Evolutionary conservation across 2,797 vertebrate genomes (phyloP).

Genomic region (Eulemur rubriventer): DNA sequence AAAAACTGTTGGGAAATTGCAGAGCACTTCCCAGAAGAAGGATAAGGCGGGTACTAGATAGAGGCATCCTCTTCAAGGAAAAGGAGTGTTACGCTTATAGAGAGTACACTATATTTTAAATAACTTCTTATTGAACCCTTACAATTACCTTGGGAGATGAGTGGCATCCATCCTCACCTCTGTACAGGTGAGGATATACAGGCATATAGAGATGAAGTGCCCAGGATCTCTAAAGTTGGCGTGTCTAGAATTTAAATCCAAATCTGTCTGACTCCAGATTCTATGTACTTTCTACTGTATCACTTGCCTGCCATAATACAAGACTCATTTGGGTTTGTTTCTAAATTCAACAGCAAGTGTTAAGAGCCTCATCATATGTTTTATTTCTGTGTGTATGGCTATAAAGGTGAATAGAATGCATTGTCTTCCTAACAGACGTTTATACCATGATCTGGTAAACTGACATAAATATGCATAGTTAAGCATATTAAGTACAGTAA

Average conservation of each 20-base stretch:
- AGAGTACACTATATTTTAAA: neutral
- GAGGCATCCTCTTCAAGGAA: neutral
- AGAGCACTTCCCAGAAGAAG: neutral
- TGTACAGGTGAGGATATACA: neutral
- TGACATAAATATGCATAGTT: neutral
- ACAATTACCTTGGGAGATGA: neutral
- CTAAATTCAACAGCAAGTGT: neutral
- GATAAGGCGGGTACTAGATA: neutral
- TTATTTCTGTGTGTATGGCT: neutral
- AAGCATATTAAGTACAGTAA: neutral
- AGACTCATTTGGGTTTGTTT: neutral
- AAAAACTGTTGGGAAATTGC: neutral
- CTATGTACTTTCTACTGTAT: neutral
- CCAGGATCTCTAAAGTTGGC: neutral
- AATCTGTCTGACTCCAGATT: neutral
- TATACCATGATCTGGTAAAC: neutral
- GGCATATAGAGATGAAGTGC: neutral
- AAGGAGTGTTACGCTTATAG: neutral
- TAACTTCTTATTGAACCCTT: neutral
- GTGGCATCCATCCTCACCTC: neutral
- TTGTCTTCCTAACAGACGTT: neutral
- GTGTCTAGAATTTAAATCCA: neutral
- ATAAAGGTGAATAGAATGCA: neutral
- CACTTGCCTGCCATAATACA: neutral
- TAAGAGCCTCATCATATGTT: neutral